These are phyloP conservation scores for Syrmaticus mikado DNA, from an alignment of 2,113 vertebrate genomes.

Conservation along the genomic window DNA sequence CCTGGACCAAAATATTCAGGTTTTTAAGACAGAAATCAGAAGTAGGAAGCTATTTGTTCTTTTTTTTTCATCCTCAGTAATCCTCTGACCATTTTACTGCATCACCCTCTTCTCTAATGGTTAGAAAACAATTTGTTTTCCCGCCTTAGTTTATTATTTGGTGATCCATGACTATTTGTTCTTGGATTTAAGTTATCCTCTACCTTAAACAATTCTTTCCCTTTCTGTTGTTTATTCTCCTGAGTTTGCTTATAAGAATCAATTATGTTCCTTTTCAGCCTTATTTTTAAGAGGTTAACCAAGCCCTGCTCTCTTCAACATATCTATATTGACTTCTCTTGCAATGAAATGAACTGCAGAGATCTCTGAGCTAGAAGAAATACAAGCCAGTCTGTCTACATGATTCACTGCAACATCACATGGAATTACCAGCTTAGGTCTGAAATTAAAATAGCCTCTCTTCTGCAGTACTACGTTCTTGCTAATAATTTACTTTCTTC, in stretches of 20 bases:
- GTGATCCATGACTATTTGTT: conserved; percentile 16
- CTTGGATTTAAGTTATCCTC: not conserved
- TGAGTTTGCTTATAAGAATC: conserved; percentile 21
- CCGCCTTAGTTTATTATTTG: not conserved
- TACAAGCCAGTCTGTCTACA: not conserved
- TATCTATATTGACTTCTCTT: not conserved
- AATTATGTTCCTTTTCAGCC: not conserved
- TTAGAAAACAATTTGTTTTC: not conserved
- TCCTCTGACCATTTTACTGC: not conserved
- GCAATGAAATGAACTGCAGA: not conserved
- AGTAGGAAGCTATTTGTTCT: not conserved
- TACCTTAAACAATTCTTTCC: conserved; percentile 24
- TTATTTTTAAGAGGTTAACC: not conserved
- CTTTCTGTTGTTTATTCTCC: not conserved
- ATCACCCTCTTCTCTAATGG: not conserved
- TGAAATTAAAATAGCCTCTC: conserved; percentile 38
- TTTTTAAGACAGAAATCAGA: not conserved
- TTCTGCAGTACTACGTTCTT: not conserved
- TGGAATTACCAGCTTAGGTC: not conserved
- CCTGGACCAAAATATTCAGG: not conserved
- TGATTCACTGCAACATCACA: conserved; percentile 14
- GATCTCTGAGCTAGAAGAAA: conserved; percentile 10
- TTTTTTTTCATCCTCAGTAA: not conserved
- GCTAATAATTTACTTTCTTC: conserved; percentile 21
- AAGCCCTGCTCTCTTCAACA: not conserved